Base-by-base conservation (phyloP, 64 coral and sea anemone species). In the Montipora foliosa region DNA sequence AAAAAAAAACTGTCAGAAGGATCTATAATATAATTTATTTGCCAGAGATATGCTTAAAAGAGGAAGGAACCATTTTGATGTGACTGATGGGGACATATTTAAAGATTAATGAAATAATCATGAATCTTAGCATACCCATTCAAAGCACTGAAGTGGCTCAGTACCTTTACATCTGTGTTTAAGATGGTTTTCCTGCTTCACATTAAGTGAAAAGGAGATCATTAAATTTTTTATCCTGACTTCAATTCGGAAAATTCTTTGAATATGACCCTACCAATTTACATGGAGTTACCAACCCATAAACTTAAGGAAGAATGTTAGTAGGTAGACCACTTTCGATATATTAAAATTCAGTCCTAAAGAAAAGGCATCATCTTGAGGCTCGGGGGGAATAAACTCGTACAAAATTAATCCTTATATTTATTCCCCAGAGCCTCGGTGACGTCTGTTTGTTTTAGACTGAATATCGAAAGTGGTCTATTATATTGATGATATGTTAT, bases 11-110 rank as follows among this genome's bases (percentile, higher is more conserved):
- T 72, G 8, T 71, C 7, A 86, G 71, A 86, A 13, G 66, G 45
- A 71, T 72, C 82, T n/a, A 46, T 71, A 86, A 71, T 51, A 73
- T 86, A 86, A 86, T 86, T 71, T 71, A 86, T 71, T 49, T 45
- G 20, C 17, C 45, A 13, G 19, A 86, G 49, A 48, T 68, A 4
- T 49, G 49, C 49, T 86, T 85, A 71, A 71, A 49, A 49, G 49
- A 71, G 47, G 7, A 71, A 49, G 20, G 21, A 17, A 2, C 19
- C 3, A 71, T 7, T 21, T 5, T 5, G 68, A 9, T 71, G 68
- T 71, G 17, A 6, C 17, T 21, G 19, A 21, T 71, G 17, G 20
- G 20, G 68, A 71, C 68, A 71, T 21, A 68, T 71, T 71, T 19
- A 6, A 21, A 19, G 68, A 71, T 21, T 71, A 21, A 15, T 24